These are phyloP conservation scores for Ophraella communa DNA, from an alignment of 2,888 invertebrate genomes.

Conservation along the genomic window DNA sequence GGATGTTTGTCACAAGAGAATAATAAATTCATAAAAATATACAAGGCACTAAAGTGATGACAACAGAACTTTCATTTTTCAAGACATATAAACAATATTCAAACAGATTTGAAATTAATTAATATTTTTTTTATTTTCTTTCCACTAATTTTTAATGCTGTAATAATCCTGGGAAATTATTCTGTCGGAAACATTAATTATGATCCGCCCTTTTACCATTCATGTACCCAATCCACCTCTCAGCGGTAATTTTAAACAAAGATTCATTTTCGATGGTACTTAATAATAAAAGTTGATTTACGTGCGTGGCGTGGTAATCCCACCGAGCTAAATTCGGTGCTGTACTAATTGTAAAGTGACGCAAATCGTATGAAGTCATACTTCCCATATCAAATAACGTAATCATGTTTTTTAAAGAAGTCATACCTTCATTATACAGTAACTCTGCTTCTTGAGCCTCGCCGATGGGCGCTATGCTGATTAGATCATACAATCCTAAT, in stretches of 20 bases:
- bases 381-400: conserved; percentile 94
- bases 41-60: too few species aligned
- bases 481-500: conserved; percentile 94
- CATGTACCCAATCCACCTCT: conserved; percentile 95
- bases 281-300: conserved; percentile 90
- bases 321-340: conserved; percentile 95
- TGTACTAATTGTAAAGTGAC: conserved; percentile 88
- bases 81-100: too few species aligned
- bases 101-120: too few species aligned
- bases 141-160: too few species aligned
- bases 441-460: conserved; percentile 75
- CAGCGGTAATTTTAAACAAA: conserved; percentile 81
- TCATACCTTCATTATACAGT: conserved; percentile 84
- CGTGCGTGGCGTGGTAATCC: conserved; percentile 99
- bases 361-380: conserved; percentile 93
- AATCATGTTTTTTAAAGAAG: conserved; percentile 84
- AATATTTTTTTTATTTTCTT: too few species aligned
- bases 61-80: too few species aligned
- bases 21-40: too few species aligned
- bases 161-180: too few species aligned
- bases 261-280: conserved; percentile 86
- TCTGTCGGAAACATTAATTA: conserved; percentile 73
- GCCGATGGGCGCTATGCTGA: conserved; percentile 74
- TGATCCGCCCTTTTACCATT: conserved; percentile 92
- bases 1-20: too few species aligned